These are phyloP conservation scores for Nibea coibor DNA, from an alignment of 2,113 vertebrate genomes.

Conservation along the genomic window DNA sequence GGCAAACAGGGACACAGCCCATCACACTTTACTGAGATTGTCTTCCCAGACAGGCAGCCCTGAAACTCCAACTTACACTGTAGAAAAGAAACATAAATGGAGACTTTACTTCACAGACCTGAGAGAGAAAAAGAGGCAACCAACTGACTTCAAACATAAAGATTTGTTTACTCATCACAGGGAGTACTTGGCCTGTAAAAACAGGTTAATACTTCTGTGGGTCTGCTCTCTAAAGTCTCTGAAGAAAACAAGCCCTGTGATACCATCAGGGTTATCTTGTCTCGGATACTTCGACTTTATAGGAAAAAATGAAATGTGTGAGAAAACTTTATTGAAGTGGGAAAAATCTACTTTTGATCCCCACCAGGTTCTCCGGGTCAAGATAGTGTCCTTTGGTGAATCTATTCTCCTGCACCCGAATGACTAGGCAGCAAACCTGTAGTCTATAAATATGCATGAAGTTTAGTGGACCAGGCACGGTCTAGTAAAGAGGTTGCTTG, in stretches of 20 bases:
- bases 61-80: constrained; percentile 98
- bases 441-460: neutral
- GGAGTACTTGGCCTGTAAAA: neutral
- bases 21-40: constrained; percentile 88
- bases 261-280: neutral
- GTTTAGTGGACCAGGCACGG: neutral
- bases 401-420: neutral
- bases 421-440: neutral
- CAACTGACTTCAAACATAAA: neutral
- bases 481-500: neutral
- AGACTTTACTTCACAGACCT: neutral
- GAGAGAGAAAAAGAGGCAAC: neutral
- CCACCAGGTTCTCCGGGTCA: neutral
- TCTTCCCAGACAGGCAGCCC: constrained; percentile 90
- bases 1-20: constrained; percentile 93
- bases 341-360: neutral
- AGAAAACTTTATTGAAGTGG: neutral
- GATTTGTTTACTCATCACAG: neutral
- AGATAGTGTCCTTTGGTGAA: neutral
- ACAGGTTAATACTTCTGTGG: neutral
- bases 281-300: neutral
- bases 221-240: neutral
- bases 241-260: neutral
- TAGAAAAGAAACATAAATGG: neutral
- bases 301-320: neutral